Evolutionary conservation across 1,140 invertebrate genomes (phyloP).

Genomic region (Teleogryllus occipitalis): DNA sequence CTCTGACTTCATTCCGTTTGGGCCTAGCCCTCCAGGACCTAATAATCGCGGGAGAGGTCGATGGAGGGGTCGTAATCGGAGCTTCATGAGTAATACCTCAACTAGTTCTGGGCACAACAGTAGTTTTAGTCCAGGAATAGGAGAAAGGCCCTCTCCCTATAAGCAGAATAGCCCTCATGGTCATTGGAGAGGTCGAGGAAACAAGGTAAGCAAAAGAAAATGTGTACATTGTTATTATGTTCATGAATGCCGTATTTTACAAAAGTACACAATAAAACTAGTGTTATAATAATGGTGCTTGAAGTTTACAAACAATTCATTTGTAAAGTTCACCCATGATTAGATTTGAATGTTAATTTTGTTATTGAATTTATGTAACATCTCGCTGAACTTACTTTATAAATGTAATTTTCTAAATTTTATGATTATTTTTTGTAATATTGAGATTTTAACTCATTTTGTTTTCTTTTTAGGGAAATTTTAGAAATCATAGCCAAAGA

Average conservation of each 20-base stretch:
- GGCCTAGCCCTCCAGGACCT: background rate
- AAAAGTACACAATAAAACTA: background rate
- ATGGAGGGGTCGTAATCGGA: background rate
- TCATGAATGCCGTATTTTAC: background rate
- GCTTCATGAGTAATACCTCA: background rate
- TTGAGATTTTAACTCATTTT: background rate
- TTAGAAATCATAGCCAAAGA: background rate
- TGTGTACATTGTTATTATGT: background rate
- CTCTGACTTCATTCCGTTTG: background rate
- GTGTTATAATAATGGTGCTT: background rate
- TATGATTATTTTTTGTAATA: background rate
- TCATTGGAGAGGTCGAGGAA: background rate
- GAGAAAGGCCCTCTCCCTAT: background rate
- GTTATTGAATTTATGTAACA: background rate
- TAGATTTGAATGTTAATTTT: background rate
- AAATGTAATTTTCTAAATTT: background rate
- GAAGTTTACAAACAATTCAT: background rate
- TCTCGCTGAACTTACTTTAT: background rate
- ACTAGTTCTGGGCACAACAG: background rate
- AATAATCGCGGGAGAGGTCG: background rate
- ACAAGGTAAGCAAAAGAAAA: background rate
- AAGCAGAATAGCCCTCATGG: background rate
- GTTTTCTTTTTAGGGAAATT: constrained; percentile 9
- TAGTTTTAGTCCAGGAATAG: background rate
- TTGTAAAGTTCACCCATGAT: background rate